Percentiles rank a stretch among this genome's conserved stretches.
These are phyloP conservation scores for Mustela nigripes DNA, from an alignment of 2,113 vertebrate species.

Conservation along the genomic window DNA sequence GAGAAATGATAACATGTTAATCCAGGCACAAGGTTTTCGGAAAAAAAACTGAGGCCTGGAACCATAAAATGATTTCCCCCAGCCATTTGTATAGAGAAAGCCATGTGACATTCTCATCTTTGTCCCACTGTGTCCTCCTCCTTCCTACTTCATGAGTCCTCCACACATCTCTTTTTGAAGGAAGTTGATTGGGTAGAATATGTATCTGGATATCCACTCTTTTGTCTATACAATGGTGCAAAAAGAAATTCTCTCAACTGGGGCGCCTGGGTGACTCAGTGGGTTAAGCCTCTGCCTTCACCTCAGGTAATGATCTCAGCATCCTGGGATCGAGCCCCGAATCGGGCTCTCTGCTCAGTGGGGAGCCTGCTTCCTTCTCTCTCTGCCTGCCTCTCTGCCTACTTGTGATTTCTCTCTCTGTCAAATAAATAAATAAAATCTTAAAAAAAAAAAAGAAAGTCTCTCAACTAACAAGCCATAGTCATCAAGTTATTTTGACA, in stretches of 20 bases:
- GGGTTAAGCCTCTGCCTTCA: too few relatives aligned
- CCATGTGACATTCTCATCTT: fast-evolving
- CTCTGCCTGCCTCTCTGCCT: too few relatives aligned
- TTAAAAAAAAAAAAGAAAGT: background rate
- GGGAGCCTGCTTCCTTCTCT: too few relatives aligned
- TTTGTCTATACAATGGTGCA: background rate
- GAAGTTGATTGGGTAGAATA: too few relatives aligned
- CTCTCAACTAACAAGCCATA: background rate
- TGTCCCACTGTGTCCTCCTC: too few relatives aligned
- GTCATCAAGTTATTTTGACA: constrained; percentile 1
- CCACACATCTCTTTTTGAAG: background rate
- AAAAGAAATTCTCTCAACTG: background rate
- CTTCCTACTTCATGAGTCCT: background rate
- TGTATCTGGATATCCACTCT: background rate
- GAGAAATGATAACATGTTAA: background rate
- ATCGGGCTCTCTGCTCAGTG: too few relatives aligned
- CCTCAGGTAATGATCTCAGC: too few relatives aligned
- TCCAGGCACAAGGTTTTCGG: background rate
- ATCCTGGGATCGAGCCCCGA: too few relatives aligned
- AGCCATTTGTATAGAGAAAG: background rate
- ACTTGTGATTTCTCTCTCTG: too few relatives aligned
- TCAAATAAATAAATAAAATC: too few relatives aligned
- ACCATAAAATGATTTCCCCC: background rate
- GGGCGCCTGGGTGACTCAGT: too few relatives aligned
- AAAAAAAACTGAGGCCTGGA: background rate